These are phyloP conservation scores for Trigoniulus corallinus DNA, from an alignment of 1,140 invertebrate species.

Conservation along the genomic window DNA sequence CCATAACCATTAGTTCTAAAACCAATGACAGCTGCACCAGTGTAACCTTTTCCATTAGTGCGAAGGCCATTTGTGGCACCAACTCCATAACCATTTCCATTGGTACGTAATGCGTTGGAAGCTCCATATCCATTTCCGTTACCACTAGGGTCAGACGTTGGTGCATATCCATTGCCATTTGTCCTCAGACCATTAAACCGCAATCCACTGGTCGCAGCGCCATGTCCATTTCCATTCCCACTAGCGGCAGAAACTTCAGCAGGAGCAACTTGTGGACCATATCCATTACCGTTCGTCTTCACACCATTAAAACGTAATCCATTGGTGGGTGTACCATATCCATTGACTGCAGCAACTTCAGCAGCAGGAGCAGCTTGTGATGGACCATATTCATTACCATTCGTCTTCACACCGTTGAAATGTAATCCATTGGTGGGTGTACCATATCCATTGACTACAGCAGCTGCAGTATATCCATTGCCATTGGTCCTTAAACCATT, in stretches of 20 bases:
- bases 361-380: background rate
- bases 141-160: too few species aligned
- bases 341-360: background rate
- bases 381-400: background rate
- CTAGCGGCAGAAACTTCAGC: background rate
- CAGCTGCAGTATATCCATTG: background rate
- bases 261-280: background rate
- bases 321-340: background rate
- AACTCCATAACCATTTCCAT: too few species aligned
- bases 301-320: background rate
- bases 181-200: background rate
- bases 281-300: background rate
- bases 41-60: too few species aligned
- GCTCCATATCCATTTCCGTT: too few species aligned
- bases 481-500: background rate
- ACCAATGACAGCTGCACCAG: too few species aligned
- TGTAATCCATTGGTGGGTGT: background rate
- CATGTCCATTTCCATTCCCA: too few species aligned
- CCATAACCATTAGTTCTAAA: too few species aligned
- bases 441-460: background rate
- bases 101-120: too few species aligned
- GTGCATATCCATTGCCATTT: background rate
- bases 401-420: background rate
- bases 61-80: too few species aligned
- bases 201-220: background rate